phyloP scores from a whole-genome alignment of 2,797 vertebrate species.

The Cirrhinus mrigala region DNA sequence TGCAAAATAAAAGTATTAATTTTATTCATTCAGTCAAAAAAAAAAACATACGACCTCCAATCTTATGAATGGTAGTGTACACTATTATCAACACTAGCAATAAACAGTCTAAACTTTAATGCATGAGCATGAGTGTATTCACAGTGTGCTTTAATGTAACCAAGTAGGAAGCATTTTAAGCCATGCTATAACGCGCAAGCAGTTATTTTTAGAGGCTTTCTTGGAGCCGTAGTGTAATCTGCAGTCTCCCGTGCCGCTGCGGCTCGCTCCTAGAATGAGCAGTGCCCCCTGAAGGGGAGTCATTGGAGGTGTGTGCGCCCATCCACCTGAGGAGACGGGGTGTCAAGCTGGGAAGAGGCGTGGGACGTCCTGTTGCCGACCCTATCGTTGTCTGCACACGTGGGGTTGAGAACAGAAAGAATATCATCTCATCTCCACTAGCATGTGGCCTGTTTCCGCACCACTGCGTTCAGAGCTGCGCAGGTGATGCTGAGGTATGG shows the following conservation, averaged over 20 bases:
- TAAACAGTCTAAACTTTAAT: conserved; percentile 1
- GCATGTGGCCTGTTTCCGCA: conserved; percentile 40
- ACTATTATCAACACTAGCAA: background rate
- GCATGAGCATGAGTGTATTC: background rate
- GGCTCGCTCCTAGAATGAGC: conserved; percentile 61
- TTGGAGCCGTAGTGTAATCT: conserved; percentile 51
- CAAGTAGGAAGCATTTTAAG: conserved; percentile 39
- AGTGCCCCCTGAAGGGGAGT: conserved; percentile 65
- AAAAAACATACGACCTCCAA: no score
- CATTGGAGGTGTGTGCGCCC: conserved; percentile 62
- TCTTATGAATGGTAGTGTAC: background rate
- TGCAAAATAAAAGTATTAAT: background rate
- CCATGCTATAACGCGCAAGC: conserved; percentile 26
- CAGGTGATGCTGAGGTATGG: conserved; percentile 41
- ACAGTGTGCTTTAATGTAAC: conserved; percentile 43
- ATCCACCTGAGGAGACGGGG: conserved; percentile 56
- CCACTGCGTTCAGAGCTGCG: conserved; percentile 23
- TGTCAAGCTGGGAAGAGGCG: conserved; percentile 52
- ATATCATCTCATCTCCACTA: conserved; percentile 15
- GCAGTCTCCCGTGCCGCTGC: conserved; percentile 39
- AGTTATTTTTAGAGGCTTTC: conserved; percentile 64
- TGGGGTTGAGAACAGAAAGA: conserved; percentile 28
- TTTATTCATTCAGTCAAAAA: background rate
- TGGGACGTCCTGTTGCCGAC: conserved; percentile 6
- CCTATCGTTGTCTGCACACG: conserved; percentile 11